Evolutionary conservation across 1,140 invertebrate species (phyloP).

Genomic region (Drosophila kepulauana): DNA sequence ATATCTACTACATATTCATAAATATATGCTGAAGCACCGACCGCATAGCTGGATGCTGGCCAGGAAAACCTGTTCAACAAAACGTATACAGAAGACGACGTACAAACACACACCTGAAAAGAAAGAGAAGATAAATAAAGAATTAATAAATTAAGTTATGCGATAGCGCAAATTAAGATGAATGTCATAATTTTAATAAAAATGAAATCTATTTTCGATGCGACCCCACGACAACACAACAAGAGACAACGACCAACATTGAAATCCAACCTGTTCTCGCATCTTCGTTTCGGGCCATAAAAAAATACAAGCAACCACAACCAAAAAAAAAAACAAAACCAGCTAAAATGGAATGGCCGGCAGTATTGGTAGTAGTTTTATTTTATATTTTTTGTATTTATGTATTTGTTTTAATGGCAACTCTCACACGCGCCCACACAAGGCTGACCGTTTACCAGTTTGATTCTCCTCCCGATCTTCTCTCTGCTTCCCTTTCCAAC

Average conservation of each 20-base stretch:
- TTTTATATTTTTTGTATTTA: background rate
- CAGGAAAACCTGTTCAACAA: conserved; percentile 54
- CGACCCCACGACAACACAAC: conserved; percentile 1
- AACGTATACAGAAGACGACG: background rate
- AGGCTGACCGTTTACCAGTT: conserved; percentile 30
- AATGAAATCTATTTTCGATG: conserved; percentile 75
- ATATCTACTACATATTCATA: conserved; percentile 9
- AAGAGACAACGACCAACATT: conserved; percentile 8
- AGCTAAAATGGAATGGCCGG: conserved; percentile 2
- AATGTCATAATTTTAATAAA: conserved; percentile 83
- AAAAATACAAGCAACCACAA: background rate
- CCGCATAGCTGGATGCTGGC: conserved; percentile 7
- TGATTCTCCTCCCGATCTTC: background rate
- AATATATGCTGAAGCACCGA: background rate
- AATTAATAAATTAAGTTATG: conserved; percentile 80
- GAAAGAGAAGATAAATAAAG: conserved; percentile 43
- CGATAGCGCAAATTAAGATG: conserved; percentile 78
- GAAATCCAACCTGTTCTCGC: conserved; percentile 35
- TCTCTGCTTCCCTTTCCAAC: background rate
- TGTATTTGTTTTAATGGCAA: conserved; percentile 32
- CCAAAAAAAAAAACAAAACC: too few relatives aligned
- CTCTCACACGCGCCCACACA: conserved; percentile 53
- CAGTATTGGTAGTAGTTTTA: conserved; percentile 3
- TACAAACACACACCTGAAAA: conserved; percentile 69
- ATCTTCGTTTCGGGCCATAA: background rate